A percentile compares a stretch with the other conserved stretches of the same genome.
These are phyloP conservation scores for Hedychridium roseum DNA, from an alignment of 2,888 invertebrate species.

Conservation along the genomic window DNA sequence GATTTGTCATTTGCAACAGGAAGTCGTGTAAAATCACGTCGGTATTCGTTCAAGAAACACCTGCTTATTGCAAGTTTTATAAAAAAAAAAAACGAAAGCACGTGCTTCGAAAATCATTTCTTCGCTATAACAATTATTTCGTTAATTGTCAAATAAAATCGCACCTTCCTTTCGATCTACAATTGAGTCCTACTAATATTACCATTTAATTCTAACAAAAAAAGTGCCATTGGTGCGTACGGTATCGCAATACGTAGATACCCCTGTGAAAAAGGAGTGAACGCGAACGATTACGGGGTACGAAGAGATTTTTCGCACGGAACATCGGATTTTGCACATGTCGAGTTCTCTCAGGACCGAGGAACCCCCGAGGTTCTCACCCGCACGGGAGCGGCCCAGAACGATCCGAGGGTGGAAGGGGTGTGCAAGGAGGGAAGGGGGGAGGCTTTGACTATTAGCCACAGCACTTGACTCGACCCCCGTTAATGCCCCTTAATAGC, in stretches of 20 bases:
- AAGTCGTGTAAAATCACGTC: no score
- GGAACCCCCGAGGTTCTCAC: slow-evolving; percentile 54
- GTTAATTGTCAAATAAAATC: no score
- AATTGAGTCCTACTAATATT: no score
- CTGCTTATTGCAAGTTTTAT: no score
- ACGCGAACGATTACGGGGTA: slow-evolving; percentile 10
- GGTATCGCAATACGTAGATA: neutral
- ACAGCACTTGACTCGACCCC: slow-evolving; percentile 58
- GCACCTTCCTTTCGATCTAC: no score
- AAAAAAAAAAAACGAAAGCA: no score
- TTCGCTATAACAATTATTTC: no score
- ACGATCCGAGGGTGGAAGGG: slow-evolving; percentile 21
- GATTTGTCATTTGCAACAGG: no score
- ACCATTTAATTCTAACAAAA: neutral
- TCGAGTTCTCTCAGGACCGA: slow-evolving; percentile 55
- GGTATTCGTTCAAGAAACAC: no score
- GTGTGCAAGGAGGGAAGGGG: no score
- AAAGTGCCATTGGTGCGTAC: neutral
- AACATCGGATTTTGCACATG: slow-evolving; percentile 46
- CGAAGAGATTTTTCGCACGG: slow-evolving; percentile 46
- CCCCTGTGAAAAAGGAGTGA: no score
- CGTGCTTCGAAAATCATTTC: no score
- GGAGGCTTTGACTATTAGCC: slow-evolving; percentile 49
- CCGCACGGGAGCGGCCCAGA: slow-evolving; percentile 26
- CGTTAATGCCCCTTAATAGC: slow-evolving; percentile 56